Conservation (phyloP, 2,113 vertebrate species). For the Chaetodon auriga region DNA sequence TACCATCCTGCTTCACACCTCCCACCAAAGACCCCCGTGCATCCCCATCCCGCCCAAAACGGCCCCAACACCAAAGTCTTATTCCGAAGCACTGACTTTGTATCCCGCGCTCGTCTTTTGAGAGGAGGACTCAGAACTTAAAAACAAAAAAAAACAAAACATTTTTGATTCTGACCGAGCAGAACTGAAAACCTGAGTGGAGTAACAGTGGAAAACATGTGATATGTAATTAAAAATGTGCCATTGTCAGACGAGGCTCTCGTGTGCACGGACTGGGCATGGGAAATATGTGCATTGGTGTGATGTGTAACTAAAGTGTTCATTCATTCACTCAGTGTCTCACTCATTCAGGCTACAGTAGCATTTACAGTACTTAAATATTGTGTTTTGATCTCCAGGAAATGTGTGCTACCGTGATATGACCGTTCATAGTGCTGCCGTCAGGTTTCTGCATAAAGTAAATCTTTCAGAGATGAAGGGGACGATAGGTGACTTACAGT, state of each 20-base stretch:
- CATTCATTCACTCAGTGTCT: conserved; percentile 61
- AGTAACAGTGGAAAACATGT: conserved; percentile 69
- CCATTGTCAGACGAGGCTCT: conserved; percentile 57
- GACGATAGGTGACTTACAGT: conserved; percentile 17
- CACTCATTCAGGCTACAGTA: conserved; percentile 78
- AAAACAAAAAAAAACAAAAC: conserved; percentile 34
- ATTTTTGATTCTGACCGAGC: conserved; percentile 61
- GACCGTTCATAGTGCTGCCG: conserved; percentile 58
- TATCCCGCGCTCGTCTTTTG: conserved; percentile 34
- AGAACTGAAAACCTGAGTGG: conserved; percentile 82
- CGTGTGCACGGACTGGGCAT: conserved; percentile 46
- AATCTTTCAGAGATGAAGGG: conserved; percentile 37
- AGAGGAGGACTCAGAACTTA: conserved; percentile 53
- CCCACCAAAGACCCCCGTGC: neutral
- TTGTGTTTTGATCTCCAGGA: conserved; percentile 47
- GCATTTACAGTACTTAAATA: conserved; percentile 77
- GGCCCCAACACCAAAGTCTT: conserved; percentile 15
- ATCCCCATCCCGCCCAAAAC: conserved; percentile 14
- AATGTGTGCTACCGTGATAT: conserved; percentile 72
- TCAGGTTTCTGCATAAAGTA: conserved; percentile 68
- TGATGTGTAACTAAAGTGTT: conserved; percentile 49
- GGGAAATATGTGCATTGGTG: conserved; percentile 55
- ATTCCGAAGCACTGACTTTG: conserved; percentile 10
- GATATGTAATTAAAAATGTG: conserved; percentile 70
- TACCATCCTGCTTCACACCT: conserved; percentile 4